These are phyloP conservation scores for Araneus ventricosus DNA, from an alignment of 1,140 invertebrate species.

Conservation along the genomic window DNA sequence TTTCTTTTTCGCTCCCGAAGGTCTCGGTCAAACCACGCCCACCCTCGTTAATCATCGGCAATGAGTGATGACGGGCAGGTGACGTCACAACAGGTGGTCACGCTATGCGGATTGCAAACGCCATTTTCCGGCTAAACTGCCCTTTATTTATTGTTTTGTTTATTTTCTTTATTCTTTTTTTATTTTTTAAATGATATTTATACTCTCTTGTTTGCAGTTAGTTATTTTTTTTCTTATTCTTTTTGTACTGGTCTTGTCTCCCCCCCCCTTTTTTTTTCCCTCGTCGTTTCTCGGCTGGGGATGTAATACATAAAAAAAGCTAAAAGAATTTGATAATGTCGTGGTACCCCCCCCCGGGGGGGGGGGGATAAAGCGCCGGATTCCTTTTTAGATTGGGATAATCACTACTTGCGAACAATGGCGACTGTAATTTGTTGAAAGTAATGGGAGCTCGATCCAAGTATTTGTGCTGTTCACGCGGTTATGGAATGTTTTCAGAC, in stretches of 20 bases:
- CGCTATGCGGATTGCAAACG: slow-evolving; percentile 30
- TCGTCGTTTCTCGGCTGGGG: neutral
- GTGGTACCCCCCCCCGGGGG: neutral
- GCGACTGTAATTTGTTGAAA: neutral
- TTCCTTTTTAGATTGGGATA: slow-evolving; percentile 28
- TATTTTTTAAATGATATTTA: slow-evolving; percentile 31
- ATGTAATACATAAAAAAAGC: neutral
- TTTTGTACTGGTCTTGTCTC: neutral
- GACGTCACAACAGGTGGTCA: slow-evolving; percentile 74
- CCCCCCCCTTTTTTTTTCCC: neutral
- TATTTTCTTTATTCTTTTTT: neutral
- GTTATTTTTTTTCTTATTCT: neutral
- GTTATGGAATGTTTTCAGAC: neutral
- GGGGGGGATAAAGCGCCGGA: slow-evolving; percentile 39
- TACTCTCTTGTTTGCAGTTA: slow-evolving; percentile 27
- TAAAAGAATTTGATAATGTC: neutral
- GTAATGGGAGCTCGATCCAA: neutral
- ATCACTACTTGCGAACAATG: slow-evolving; percentile 32
- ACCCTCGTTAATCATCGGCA: slow-evolving; percentile 72
- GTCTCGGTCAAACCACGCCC: slow-evolving; percentile 69
- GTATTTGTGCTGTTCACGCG: neutral
- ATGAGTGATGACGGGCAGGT: slow-evolving; percentile 73
- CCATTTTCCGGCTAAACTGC: slow-evolving; percentile 57
- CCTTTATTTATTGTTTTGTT: slow-evolving; percentile 62
- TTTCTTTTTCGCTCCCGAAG: slow-evolving; percentile 34